phyloP scores from a whole-genome alignment of 2,113 vertebrate genomes.

The Lophotis ruficrista region DNA sequence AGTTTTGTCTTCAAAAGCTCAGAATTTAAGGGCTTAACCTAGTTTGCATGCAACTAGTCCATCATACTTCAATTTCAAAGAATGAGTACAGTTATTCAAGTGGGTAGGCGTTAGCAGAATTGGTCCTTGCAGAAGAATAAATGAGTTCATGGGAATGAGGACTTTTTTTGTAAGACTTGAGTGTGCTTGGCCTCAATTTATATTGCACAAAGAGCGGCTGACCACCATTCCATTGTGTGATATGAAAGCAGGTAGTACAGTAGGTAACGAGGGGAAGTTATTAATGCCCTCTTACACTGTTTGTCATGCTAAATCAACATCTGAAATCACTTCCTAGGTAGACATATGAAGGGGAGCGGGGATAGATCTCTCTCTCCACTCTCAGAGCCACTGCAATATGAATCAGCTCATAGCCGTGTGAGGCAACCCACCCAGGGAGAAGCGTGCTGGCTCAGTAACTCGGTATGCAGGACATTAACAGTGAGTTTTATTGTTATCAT shows the following conservation, averaged over 20 bases:
- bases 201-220: neutral
- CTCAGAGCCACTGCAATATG: neutral
- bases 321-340: neutral
- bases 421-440: fast-evolving
- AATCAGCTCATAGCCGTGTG: neutral
- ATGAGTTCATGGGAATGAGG: neutral
- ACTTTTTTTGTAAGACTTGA: neutral
- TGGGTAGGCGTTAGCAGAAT: neutral
- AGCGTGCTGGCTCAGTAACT: neutral
- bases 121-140: neutral
- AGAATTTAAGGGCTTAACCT: conserved; percentile 27
- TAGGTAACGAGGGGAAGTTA: neutral
- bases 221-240: neutral
- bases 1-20: conserved; percentile 33
- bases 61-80: conserved; percentile 13
- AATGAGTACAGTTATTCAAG: neutral
- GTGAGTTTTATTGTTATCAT: neutral
- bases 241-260: neutral
- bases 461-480: neutral
- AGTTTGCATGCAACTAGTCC: neutral
- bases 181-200: neutral
- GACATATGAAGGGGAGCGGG: neutral
- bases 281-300: neutral
- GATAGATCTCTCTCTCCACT: neutral
- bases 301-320: neutral